These are phyloP conservation scores for Ctena decussata DNA, from an alignment of 2,888 invertebrate species.

Conservation along the genomic window DNA sequence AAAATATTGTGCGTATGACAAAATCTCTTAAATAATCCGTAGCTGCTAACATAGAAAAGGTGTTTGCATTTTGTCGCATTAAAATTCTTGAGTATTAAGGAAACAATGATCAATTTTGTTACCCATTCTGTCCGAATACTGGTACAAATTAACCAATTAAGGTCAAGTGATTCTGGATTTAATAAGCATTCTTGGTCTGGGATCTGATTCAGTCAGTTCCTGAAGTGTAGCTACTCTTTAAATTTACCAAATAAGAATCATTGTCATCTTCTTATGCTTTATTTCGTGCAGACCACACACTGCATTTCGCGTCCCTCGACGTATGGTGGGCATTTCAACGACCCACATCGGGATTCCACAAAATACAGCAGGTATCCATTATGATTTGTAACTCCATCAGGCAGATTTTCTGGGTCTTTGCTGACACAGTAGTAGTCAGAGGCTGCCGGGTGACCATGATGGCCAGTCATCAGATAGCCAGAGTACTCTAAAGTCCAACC, in stretches of 20 bases:
- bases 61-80: too few relatives aligned
- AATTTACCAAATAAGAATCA: too few relatives aligned
- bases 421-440: conserved; percentile 37
- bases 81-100: too few relatives aligned
- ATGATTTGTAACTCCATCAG: conserved; percentile 11
- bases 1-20: too few relatives aligned
- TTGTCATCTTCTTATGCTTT: too few relatives aligned
- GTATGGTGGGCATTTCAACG: conserved; percentile 35
- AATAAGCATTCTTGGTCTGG: background rate
- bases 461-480: conserved; percentile 22
- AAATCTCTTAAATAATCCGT: too few relatives aligned
- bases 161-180: background rate
- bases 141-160: background rate
- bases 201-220: too few relatives aligned
- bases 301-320: conserved; percentile 41
- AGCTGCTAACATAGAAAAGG: too few relatives aligned
- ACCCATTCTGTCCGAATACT: too few relatives aligned
- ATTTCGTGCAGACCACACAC: conserved; percentile 49
- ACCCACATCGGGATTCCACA: conserved; percentile 30
- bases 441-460: background rate
- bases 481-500: conserved; percentile 42
- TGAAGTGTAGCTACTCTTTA: too few relatives aligned
- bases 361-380: conserved; percentile 17
- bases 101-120: too few relatives aligned
- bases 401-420: background rate